phyloP scores from a whole-genome alignment of 2,888 invertebrate genomes.

The Neria commutata region DNA sequence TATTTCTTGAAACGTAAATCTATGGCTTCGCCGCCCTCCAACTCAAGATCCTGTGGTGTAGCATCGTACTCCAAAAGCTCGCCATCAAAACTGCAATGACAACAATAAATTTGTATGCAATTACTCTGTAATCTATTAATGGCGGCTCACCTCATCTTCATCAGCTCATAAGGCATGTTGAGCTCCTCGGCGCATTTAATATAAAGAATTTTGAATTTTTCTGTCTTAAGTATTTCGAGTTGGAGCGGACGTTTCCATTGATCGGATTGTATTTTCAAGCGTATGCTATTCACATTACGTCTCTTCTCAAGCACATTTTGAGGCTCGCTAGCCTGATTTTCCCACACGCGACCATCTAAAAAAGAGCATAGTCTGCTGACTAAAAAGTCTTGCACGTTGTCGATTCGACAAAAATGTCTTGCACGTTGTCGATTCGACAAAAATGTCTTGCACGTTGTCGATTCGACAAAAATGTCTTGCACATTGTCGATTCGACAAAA shows the following conservation, averaged over 20 bases:
- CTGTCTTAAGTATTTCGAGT: conserved; percentile 43
- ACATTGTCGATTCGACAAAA: background rate
- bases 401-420: background rate
- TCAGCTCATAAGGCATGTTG: conserved; percentile 34
- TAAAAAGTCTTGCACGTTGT: background rate
- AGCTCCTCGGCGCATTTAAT: conserved; percentile 56
- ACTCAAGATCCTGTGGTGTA: conserved; percentile 50
- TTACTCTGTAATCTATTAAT: conserved; percentile 30
- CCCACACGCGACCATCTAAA: conserved; percentile 43
- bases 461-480: background rate
- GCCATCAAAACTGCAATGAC: conserved; percentile 54
- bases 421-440: background rate
- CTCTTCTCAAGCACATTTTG: conserved; percentile 1
- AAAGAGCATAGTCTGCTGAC: background rate
- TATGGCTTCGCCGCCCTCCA: conserved; percentile 56
- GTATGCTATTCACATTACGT: conserved; percentile 38
- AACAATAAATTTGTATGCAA: background rate
- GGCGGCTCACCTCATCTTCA: conserved; percentile 31
- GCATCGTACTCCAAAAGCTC: conserved; percentile 45
- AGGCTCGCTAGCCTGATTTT: conserved; percentile 15
- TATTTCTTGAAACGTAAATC: conserved; percentile 43
- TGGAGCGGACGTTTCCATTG: conserved; percentile 48
- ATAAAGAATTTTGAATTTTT: conserved; percentile 48
- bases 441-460: no score
- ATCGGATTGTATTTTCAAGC: conserved; percentile 53